Evolutionary conservation across 2,113 vertebrate species (phyloP).

Genomic region (Pithys albifrons): DNA sequence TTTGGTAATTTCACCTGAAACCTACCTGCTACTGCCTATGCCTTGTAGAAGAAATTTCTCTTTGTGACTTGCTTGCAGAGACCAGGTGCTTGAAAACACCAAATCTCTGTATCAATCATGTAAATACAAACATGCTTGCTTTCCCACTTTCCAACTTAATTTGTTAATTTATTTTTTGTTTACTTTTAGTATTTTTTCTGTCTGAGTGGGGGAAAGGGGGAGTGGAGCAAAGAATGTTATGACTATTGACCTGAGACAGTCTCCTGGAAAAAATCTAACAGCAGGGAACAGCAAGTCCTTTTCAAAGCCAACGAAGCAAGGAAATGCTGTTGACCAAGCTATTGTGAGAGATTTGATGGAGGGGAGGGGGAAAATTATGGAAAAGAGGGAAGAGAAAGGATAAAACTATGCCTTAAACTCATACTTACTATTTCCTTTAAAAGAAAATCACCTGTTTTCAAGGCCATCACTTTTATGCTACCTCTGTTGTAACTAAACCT

Average conservation of each 20-base stretch:
- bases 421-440: neutral
- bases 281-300: conserved; percentile 57
- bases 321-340: conserved; percentile 69
- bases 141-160: neutral
- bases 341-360: conserved; percentile 42
- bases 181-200: neutral
- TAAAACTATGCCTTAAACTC: neutral
- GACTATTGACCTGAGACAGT: conserved; percentile 62
- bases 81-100: neutral
- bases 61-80: neutral
- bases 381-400: neutral
- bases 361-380: neutral
- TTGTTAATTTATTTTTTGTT: neutral
- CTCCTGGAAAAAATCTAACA: conserved; percentile 74
- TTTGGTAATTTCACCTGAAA: neutral
- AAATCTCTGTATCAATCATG: neutral
- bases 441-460: neutral
- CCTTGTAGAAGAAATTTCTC: neutral
- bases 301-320: conserved; percentile 71
- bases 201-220: neutral
- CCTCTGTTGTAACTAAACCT: neutral
- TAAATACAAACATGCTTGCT: neutral
- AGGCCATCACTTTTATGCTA: neutral
- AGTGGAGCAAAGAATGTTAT: conserved; percentile 12
- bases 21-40: neutral